Percentiles rank a stretch among this genome's conserved stretches.
These are phyloP conservation scores for Crossocerus cetratus DNA, from an alignment of 2,888 invertebrate genomes.

Conservation along the genomic window DNA sequence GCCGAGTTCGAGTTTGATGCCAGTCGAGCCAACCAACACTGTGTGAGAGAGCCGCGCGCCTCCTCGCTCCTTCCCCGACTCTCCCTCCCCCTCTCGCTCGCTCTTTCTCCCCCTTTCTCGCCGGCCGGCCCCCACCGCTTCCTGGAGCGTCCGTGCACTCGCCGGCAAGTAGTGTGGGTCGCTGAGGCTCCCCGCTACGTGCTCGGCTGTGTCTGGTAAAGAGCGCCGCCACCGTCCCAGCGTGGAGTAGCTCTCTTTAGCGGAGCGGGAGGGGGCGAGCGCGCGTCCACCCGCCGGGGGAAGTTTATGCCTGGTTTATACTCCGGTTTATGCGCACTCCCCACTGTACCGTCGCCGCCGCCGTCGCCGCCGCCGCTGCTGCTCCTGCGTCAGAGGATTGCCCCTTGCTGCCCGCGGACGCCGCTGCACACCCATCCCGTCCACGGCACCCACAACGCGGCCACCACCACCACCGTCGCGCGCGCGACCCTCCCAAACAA, in stretches of 20 bases:
- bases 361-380: background rate
- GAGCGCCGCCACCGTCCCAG: conserved; percentile 17
- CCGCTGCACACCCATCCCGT: conserved; percentile 20
- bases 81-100: conserved; percentile 11
- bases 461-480: conserved; percentile 29
- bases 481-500: conserved; percentile 35
- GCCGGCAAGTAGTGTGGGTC: no score
- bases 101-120: background rate
- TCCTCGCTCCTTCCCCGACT: conserved; percentile 19
- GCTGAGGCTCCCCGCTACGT: background rate
- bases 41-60: conserved; percentile 20
- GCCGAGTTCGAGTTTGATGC: conserved; percentile 56
- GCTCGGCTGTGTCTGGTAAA: background rate
- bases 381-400: conserved; percentile 50
- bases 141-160: no score
- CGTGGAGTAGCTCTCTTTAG: conserved; percentile 18
- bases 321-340: conserved; percentile 58
- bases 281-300: conserved; percentile 24
- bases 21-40: conserved; percentile 52
- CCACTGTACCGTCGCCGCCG: conserved; percentile 24
- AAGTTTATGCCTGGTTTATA: conserved; percentile 56
- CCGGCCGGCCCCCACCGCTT: no score
- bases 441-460: conserved; percentile 11
- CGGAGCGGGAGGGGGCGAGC: conserved; percentile 15
- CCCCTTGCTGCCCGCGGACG: conserved; percentile 3